Evolutionary conservation across 1,140 invertebrate genomes (phyloP).

Genomic region (Gonioctena quinquepunctata): DNA sequence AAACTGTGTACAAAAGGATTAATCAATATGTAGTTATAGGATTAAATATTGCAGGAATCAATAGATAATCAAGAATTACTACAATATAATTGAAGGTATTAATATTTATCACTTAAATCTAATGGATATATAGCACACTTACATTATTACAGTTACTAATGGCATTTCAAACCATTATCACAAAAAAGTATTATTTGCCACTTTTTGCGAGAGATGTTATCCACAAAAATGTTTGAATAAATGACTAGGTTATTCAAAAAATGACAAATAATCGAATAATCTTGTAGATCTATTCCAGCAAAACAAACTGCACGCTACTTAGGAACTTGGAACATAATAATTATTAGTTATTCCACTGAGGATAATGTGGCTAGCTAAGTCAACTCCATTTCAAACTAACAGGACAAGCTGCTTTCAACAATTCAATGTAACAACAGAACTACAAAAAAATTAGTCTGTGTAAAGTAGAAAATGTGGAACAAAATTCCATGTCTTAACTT

Average conservation of each 20-base stretch:
- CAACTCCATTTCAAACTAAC: not conserved
- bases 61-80: constrained; percentile 23
- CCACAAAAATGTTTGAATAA: not conserved
- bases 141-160: constrained; percentile 47
- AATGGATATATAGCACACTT: constrained; percentile 48
- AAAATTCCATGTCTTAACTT: no score
- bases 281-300: constrained; percentile 17
- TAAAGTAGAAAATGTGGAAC: no score
- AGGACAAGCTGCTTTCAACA: not conserved
- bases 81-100: constrained; percentile 24
- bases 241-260: constrained; percentile 25
- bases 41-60: constrained; percentile 4
- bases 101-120: constrained; percentile 26
- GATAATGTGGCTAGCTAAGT: not conserved
- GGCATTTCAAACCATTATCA: constrained; percentile 51
- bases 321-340: constrained; percentile 35
- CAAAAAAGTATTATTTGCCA: constrained; percentile 36
- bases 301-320: constrained; percentile 33
- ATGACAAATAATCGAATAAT: constrained; percentile 28
- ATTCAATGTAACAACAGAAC: not conserved
- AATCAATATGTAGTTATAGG: constrained; percentile 16
- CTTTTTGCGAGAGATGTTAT: constrained; percentile 18
- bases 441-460: no score
- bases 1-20: constrained; percentile 30
- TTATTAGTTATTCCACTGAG: not conserved